Evolutionary conservation across 2,797 vertebrate genomes (phyloP).

Genomic region (Cichlasoma orientale): DNA sequence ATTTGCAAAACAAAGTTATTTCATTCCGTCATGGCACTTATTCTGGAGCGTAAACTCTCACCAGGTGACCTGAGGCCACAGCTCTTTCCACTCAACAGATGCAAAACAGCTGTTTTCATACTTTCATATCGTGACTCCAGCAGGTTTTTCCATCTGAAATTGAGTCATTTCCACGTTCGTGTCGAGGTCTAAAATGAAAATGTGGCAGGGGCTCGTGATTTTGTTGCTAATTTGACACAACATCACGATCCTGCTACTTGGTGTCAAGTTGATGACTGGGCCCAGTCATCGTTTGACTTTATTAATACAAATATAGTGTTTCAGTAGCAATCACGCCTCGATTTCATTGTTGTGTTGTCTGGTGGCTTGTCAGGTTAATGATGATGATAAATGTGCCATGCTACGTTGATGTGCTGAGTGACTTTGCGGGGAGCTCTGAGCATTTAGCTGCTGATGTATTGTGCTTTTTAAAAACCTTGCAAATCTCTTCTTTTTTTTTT

Average conservation of each 20-base stretch:
- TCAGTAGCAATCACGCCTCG: not conserved
- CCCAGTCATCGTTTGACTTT: not conserved
- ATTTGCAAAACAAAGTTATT: not conserved
- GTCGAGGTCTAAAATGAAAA: not conserved
- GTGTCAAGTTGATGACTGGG: not conserved
- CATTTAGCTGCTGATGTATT: not conserved
- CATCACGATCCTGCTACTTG: not conserved
- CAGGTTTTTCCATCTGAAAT: not conserved
- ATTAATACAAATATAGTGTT: not conserved
- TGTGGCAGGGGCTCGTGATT: not conserved
- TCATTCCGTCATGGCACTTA: not conserved
- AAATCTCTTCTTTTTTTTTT: too few species aligned
- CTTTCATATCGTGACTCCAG: not conserved
- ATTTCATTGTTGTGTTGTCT: not conserved
- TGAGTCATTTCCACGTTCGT: not conserved
- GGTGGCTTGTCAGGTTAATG: not conserved
- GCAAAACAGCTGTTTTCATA: not conserved
- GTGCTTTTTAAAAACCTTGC: not conserved
- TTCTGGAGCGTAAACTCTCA: not conserved
- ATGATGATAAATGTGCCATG: not conserved
- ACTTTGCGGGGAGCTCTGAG: not conserved
- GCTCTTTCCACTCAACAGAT: not conserved
- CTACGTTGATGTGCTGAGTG: not conserved
- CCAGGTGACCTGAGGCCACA: not conserved
- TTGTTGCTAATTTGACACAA: not conserved